Evolutionary conservation across 2,797 vertebrate species (phyloP).

Genomic region (Gallinago stenura): DNA sequence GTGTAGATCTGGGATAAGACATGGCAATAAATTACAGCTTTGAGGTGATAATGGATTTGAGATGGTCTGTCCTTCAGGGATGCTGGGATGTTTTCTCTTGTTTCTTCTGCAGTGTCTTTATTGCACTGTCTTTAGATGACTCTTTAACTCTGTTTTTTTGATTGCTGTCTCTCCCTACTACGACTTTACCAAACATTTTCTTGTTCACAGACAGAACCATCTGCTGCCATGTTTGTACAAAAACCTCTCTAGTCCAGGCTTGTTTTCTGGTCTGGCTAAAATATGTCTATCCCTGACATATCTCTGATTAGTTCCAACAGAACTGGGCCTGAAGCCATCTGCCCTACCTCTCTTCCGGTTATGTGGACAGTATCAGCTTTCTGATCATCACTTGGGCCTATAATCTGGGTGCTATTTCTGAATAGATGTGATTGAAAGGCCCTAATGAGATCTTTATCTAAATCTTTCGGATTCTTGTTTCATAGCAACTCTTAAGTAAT

Average conservation of each 20-base stretch:
- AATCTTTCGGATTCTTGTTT: slow-evolving; percentile 1
- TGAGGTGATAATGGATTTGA: not conserved
- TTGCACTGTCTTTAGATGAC: not conserved
- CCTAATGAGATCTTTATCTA: not conserved
- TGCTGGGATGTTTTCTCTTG: not conserved
- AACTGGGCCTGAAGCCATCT: not conserved
- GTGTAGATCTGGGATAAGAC: not conserved
- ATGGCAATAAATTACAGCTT: not conserved
- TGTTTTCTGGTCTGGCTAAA: not conserved
- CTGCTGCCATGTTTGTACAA: not conserved
- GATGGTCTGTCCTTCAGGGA: not conserved
- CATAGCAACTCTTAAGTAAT: not conserved
- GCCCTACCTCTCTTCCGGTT: not conserved
- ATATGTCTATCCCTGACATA: not conserved
- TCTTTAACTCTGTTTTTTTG: not conserved
- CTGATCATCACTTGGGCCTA: not conserved
- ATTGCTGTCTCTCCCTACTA: not conserved
- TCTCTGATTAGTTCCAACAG: not conserved
- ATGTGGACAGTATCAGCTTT: not conserved
- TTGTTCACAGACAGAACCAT: not conserved
- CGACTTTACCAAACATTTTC: not conserved
- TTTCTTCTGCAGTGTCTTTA: not conserved
- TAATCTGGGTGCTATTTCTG: not conserved
- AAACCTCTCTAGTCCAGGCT: not conserved
- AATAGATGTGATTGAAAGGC: not conserved